Percentiles rank a stretch among this genome's conserved stretches.
These are phyloP conservation scores for Epinephelus moara DNA, from an alignment of 2,113 vertebrate genomes.

Conservation along the genomic window DNA sequence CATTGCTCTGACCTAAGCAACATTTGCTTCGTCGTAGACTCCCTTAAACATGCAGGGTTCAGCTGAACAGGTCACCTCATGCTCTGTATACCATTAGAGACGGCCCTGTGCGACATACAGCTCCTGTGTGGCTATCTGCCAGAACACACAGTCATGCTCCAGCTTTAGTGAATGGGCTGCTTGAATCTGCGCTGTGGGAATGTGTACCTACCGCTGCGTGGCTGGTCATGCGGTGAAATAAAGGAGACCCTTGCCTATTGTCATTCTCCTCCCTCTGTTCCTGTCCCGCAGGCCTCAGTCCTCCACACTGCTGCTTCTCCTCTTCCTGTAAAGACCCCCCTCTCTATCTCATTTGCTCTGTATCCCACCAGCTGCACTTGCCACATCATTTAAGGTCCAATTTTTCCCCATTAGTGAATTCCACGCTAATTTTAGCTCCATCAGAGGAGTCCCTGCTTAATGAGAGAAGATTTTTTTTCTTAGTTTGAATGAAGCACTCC, in stretches of 20 bases:
- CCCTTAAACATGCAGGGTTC: not conserved
- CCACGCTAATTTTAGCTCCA: constrained; percentile 44
- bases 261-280: constrained; percentile 33
- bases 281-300: constrained; percentile 19
- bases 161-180: constrained; percentile 54
- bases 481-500: constrained; percentile 33
- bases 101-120: constrained; percentile 31
- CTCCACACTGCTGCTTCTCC: constrained; percentile 19
- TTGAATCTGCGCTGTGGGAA: constrained; percentile 52
- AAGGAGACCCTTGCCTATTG: constrained; percentile 39
- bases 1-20: not conserved
- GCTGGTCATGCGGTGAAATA: constrained; percentile 36
- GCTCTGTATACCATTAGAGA: constrained; percentile 27
- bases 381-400: constrained; percentile 47
- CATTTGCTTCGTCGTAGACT: not conserved
- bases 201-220: constrained; percentile 33
- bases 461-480: constrained; percentile 13
- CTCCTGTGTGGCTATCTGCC: constrained; percentile 11
- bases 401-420: constrained; percentile 30
- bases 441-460: constrained; percentile 23
- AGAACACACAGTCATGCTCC: constrained; percentile 16
- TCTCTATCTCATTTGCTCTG: constrained; percentile 24
- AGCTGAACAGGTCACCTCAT: constrained; percentile 22
- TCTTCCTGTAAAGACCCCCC: constrained; percentile 5
- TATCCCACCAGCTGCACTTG: constrained; percentile 47